phyloP scores from a whole-genome alignment of 2,797 vertebrate species.

The Micropoecilia bifurca region DNA sequence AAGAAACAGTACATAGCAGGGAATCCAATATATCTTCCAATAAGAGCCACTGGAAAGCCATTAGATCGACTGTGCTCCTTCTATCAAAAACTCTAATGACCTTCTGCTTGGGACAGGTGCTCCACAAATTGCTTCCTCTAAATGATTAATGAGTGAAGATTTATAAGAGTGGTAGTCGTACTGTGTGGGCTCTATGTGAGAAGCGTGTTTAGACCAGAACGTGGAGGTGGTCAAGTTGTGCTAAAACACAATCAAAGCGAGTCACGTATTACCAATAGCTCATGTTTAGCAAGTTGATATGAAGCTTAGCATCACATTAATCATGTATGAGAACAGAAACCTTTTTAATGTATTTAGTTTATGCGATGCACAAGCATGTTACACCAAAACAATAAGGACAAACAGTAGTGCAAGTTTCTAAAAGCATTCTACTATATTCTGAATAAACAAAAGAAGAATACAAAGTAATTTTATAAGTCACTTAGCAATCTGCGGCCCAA shows the following conservation, averaged over 20 bases:
- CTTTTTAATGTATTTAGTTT: background rate
- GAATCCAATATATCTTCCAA: conserved; percentile 80
- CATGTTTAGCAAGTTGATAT: background rate
- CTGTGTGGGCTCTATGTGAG: conserved; percentile 23
- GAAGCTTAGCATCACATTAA: no score
- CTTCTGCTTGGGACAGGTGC: conserved; percentile 81
- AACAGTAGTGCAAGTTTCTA: background rate
- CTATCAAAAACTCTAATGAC: conserved; percentile 77
- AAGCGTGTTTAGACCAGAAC: conserved; percentile 8
- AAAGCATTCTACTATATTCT: background rate
- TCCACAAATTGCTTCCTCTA: conserved; percentile 81
- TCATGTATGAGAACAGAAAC: background rate
- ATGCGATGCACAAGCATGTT: no score
- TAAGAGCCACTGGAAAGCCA: conserved; percentile 75
- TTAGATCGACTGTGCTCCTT: conserved; percentile 72
- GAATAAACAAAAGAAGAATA: background rate
- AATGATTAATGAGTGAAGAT: conserved; percentile 83
- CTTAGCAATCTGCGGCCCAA: background rate
- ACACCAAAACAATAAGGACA: background rate
- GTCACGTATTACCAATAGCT: background rate
- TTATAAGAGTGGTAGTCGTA: conserved; percentile 57
- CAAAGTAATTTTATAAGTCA: background rate
- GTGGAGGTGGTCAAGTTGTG: background rate
- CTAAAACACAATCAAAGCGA: background rate
- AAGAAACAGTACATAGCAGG: conserved; percentile 52